Percentiles rank a stretch among this genome's conserved stretches.
Conservation (phyloP, 2,797 vertebrate species). For the Loris lydekkerianus region DNA sequence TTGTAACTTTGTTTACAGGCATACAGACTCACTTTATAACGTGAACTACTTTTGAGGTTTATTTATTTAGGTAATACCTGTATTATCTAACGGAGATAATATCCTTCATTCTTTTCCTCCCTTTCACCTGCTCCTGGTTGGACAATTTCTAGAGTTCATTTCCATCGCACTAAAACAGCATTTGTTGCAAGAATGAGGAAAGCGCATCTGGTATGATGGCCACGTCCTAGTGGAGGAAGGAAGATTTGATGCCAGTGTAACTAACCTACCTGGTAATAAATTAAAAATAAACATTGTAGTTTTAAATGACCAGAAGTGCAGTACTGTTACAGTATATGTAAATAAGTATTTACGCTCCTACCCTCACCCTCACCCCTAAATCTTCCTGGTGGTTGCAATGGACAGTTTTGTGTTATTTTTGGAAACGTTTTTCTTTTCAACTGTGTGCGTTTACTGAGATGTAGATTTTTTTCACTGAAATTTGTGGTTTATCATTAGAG, state of each 20-base stretch:
- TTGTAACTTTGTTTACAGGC: not conserved
- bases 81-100: not conserved
- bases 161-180: not conserved
- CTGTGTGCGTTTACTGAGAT: not conserved
- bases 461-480: not conserved
- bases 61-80: not conserved
- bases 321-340: not conserved
- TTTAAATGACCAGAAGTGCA: not conserved
- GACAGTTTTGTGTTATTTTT: not conserved
- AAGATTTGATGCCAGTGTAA: not conserved
- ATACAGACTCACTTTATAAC: not conserved
- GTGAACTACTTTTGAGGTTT: not conserved
- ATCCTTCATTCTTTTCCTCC: not conserved
- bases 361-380: fast-evolving
- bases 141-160: not conserved
- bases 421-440: not conserved
- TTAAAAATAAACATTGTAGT: not conserved
- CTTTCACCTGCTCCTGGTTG: not conserved
- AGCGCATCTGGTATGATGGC: not conserved
- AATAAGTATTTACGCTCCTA: not conserved
- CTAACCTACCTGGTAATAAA: not conserved
- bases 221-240: not conserved
- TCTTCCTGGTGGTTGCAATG: not conserved
- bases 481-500: not conserved
- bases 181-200: slow-evolving; percentile 25